phyloP scores from a whole-genome alignment of 2,797 vertebrate species.

The Malacoctenus gilli region DNA sequence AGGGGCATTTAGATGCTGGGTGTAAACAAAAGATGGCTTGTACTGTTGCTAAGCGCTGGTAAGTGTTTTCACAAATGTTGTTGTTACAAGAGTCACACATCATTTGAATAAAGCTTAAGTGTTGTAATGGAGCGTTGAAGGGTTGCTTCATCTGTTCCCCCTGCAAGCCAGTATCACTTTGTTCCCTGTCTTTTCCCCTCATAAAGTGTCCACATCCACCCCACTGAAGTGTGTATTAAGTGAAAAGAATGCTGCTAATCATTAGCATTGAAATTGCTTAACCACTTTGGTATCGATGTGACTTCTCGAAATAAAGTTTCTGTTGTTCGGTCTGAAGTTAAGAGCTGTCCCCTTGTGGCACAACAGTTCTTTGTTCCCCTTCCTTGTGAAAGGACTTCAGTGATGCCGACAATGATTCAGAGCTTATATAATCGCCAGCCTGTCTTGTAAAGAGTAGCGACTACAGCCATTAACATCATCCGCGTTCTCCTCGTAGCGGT shows the following conservation, averaged over 20 bases:
- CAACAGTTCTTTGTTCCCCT: conserved; percentile 4
- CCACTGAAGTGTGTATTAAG: not conserved
- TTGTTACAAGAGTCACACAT: conserved; percentile 2
- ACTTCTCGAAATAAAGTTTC: not conserved
- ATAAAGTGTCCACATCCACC: conserved; percentile 1
- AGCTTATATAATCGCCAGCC: not conserved
- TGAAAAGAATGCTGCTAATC: not conserved
- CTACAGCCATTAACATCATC: not conserved
- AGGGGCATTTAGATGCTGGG: not conserved
- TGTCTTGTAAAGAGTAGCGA: not conserved
- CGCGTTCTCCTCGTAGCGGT: no score
- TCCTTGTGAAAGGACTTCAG: not conserved
- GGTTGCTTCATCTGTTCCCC: conserved; percentile 28
- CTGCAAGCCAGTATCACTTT: no score
- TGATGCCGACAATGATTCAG: not conserved
- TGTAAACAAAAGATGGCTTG: conserved; percentile 5
- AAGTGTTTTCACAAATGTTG: conserved; percentile 22
- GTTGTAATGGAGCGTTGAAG: conserved; percentile 16
- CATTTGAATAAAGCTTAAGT: conserved; percentile 17
- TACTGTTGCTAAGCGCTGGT: conserved; percentile 7
- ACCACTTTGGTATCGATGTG: not conserved
- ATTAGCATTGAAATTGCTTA: conserved; percentile 3
- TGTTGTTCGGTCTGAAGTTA: not conserved
- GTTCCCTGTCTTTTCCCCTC: not conserved
- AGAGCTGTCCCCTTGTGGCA: not conserved